These are phyloP conservation scores for Channa striata DNA, from an alignment of 2,797 vertebrate species.

Conservation along the genomic window DNA sequence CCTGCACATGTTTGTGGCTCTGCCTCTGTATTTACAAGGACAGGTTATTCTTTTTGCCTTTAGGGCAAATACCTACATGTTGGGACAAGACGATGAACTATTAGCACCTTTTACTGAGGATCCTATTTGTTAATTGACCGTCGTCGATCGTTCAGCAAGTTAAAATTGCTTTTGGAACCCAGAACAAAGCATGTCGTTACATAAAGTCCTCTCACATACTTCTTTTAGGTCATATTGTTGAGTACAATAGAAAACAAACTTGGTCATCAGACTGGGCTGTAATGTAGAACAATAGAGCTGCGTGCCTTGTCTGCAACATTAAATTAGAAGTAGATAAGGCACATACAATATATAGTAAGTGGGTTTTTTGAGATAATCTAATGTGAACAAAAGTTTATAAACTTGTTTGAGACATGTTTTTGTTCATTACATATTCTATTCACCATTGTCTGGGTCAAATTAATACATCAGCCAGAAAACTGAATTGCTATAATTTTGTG, in stretches of 20 bases:
- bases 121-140: constrained; percentile 54
- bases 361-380: constrained; percentile 6
- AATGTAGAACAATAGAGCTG: constrained; percentile 5
- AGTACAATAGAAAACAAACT: background rate
- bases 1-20: constrained; percentile 37
- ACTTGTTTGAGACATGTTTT: background rate
- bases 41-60: constrained; percentile 26
- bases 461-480: background rate
- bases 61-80: constrained; percentile 30
- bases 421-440: background rate
- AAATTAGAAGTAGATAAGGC: background rate
- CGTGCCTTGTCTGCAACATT: background rate
- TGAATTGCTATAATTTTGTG: background rate
- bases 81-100: constrained; percentile 25
- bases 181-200: background rate
- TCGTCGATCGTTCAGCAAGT: constrained; percentile 26
- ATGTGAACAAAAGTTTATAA: background rate
- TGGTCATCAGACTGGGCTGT: background rate
- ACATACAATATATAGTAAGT: background rate
- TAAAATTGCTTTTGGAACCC: constrained; percentile 27
- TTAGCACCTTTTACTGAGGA: constrained; percentile 55
- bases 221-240: constrained; percentile 13
- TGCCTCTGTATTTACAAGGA: constrained; percentile 41
- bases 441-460: background rate
- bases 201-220: constrained; percentile 8